Evolutionary conservation across 2,888 invertebrate genomes (phyloP), one percentile per base, ranked within the genome.

Genomic region (Aphodius granarius): DNA sequence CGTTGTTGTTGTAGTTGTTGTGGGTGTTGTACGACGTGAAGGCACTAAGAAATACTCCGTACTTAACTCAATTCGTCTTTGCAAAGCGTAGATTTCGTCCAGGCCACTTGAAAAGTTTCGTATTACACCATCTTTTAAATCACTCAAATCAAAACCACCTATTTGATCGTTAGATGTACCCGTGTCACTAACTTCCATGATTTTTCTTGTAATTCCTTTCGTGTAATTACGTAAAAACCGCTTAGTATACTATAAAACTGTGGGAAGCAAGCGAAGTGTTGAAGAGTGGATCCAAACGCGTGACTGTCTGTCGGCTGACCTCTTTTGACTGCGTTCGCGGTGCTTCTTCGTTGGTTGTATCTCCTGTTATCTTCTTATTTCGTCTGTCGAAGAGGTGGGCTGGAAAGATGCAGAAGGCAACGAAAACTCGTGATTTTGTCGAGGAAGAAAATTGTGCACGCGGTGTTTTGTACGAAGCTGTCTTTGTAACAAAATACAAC

Each of bases 31-130:
- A 68, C 88, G 85, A 78, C 88, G 89, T 81, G 90, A 89, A 62
- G 95, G 95, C 82, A 95, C 90, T 81, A 94, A 89, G 86, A 95
- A 95, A 88, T 92, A 95, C 86, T 95, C 95, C 4, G 95, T 95
- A 87, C 94, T 95, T 91, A 95, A 92, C 87, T 95, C 94, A 70
- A 93, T 88, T 21, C 92, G 91, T 80, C 90, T 89, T 73, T 82
- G 80, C 22, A 84, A 74, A n/a, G 80, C 80, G 62, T 76, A 64
- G 72, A 73, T 74, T 73, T 72, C 22, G 66, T 78, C 19, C 20
- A 68, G 13, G 6, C 43, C 43, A 43, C 43, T 43, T 9, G 43
- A 43, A 43, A 43, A 43, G 43, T 43, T 43, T 43, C 13, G 6
- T 43, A 43, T 43, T 9, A 43, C 43, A 43, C 43, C 43, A 13